Percentiles rank a stretch among this genome's conserved stretches.
phyloP scores from a whole-genome alignment of 2,113 vertebrate species.

The Gila orcuttii region DNA sequence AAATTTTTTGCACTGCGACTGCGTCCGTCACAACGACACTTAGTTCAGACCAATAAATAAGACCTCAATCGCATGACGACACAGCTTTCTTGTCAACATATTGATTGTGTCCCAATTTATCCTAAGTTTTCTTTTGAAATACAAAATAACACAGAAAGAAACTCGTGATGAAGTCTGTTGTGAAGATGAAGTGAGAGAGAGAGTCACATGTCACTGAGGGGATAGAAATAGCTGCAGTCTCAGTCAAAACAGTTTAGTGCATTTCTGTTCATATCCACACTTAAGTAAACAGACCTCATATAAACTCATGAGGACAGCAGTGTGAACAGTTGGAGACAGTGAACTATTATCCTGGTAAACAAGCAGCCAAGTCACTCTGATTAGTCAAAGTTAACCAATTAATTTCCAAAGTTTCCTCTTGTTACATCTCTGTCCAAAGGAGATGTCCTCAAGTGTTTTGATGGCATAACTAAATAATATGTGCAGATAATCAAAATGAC shows the following conservation, averaged over 20 bases:
- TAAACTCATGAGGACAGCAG: not conserved
- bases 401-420: not conserved
- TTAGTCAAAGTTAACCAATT: conserved; percentile 14
- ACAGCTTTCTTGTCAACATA: not conserved
- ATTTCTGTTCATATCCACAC: not conserved
- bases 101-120: not conserved
- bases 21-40: not conserved
- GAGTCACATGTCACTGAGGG: conserved; percentile 30
- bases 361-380: conserved; percentile 20
- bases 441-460: not conserved
- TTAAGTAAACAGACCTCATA: conserved; percentile 6
- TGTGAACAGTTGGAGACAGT: not conserved
- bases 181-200: conserved; percentile 1
- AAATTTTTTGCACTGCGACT: not conserved
- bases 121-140: conserved; percentile 10
- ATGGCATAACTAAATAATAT: not conserved
- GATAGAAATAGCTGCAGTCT: conserved; percentile 31
- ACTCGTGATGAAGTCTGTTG: conserved; percentile 15
- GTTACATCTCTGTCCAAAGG: not conserved
- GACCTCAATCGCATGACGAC: not conserved
- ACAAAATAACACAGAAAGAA: not conserved
- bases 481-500: not conserved
- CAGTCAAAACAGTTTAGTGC: conserved; percentile 25
- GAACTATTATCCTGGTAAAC: conserved; percentile 21
- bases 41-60: not conserved